phyloP scores from a whole-genome alignment of 1,140 invertebrate genomes.

The Saccostrea cuccullata region DNA sequence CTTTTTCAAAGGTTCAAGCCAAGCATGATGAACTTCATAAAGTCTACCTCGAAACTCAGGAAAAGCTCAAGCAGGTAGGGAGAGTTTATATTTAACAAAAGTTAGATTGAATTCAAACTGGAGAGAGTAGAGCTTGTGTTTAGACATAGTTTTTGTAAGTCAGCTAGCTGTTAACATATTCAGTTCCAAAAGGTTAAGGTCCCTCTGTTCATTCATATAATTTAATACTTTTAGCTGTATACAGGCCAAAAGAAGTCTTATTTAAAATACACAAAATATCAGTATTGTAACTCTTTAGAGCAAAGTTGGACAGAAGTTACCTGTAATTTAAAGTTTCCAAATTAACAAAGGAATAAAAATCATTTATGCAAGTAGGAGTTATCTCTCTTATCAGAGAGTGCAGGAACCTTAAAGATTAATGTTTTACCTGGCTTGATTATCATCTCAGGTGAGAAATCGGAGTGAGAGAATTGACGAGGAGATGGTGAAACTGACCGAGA shows the following conservation, averaged over 20 bases:
- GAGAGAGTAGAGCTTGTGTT: neutral
- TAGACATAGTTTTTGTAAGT: neutral
- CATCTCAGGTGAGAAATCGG: constrained; percentile 62
- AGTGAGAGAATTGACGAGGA: constrained; percentile 70
- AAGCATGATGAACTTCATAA: constrained; percentile 71
- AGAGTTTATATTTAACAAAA: neutral
- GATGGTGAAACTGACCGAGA: constrained; percentile 71
- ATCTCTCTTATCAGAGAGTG: too few species aligned
- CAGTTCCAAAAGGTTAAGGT: too few species aligned
- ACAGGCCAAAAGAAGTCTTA: too few species aligned
- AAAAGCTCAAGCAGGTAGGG: constrained; percentile 70
- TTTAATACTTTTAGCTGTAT: too few species aligned
- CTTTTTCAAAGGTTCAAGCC: constrained; percentile 57
- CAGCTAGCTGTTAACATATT: too few species aligned
- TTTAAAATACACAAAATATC: too few species aligned
- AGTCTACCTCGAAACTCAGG: constrained; percentile 69
- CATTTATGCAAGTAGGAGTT: too few species aligned
- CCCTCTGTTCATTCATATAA: too few species aligned
- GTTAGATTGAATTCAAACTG: neutral
- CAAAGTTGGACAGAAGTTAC: too few species aligned
- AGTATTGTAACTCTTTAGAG: too few species aligned
- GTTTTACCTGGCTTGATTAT: neutral
- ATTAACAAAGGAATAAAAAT: too few species aligned
- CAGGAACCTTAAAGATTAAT: neutral
- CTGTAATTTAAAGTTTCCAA: too few species aligned